Percentiles rank a stretch among this genome's conserved stretches.
phyloP scores from a whole-genome alignment of 2,113 vertebrate species.

The western clawed frog (Xenopus tropicalis) region DNA sequence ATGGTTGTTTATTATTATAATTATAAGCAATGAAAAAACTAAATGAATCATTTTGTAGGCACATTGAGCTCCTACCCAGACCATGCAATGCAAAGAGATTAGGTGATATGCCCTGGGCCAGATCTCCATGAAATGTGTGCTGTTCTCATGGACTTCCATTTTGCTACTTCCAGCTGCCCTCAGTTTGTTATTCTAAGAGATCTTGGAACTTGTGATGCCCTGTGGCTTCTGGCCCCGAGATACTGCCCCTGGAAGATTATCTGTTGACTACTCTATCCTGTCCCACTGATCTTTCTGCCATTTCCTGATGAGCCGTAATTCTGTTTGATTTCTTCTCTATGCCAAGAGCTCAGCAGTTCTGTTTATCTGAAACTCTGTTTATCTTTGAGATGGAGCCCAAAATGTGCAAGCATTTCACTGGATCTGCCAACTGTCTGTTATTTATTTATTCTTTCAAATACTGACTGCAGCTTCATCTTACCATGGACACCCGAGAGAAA shows the following conservation, averaged over 20 bases:
- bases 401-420: constrained; percentile 32
- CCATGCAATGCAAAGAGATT: no score
- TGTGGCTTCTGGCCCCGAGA: constrained; percentile 14
- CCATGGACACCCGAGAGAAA: constrained; percentile 21
- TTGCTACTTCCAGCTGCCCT: constrained; percentile 12
- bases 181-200: constrained; percentile 32
- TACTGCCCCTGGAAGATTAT: constrained; percentile 36
- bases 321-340: constrained; percentile 38
- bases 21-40: no score
- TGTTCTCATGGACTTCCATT: neutral
- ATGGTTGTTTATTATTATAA: no score
- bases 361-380: constrained; percentile 44
- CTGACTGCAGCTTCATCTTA: constrained; percentile 16
- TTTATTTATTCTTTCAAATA: constrained; percentile 36
- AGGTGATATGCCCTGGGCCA: no score
- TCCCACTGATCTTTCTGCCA: constrained; percentile 36
- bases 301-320: constrained; percentile 43
- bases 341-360: constrained; percentile 41
- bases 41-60: no score
- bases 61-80: no score
- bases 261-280: constrained; percentile 38
- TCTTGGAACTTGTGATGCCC: constrained; percentile 12
- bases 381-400: constrained; percentile 43
- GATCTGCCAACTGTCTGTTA: constrained; percentile 37
- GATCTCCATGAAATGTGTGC: neutral